A percentile compares a stretch with the other conserved stretches of the same genome.
Evolutionary conservation across 2,888 invertebrate genomes (phyloP).

Genomic region (Celastrina argiolus): DNA sequence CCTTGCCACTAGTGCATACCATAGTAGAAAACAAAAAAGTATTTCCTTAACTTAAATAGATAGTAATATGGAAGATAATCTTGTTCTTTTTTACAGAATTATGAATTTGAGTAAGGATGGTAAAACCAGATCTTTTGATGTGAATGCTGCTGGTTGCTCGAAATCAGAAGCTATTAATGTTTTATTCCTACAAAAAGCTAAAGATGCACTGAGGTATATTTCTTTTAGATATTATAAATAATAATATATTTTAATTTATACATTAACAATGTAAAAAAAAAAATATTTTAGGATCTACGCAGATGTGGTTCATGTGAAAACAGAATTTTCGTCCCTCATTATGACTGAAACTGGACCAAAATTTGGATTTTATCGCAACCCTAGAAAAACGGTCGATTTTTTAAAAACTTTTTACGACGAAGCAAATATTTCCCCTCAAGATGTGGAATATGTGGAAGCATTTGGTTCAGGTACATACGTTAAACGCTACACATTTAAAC

Average conservation of each 20-base stretch:
- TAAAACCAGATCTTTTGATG: constrained; percentile 65
- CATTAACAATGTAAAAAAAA: background rate
- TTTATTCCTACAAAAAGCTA: constrained; percentile 14
- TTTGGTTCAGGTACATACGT: constrained; percentile 82
- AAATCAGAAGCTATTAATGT: constrained; percentile 6
- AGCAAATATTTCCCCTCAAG: constrained; percentile 80
- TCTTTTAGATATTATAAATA: too few species aligned
- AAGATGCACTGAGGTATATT: constrained; percentile 16
- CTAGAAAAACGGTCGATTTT: constrained; percentile 62
- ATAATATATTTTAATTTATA: background rate
- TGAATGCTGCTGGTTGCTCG: constrained; percentile 78
- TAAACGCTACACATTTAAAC: too few species aligned
- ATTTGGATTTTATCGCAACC: constrained; percentile 77
- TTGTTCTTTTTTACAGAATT: constrained; percentile 36
- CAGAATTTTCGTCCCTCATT: constrained; percentile 70
- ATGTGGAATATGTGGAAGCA: constrained; percentile 89
- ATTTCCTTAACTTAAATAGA: too few species aligned
- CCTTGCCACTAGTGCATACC: too few species aligned
- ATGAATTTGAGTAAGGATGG: constrained; percentile 83
- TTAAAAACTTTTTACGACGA: constrained; percentile 78
- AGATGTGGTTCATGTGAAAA: constrained; percentile 82
- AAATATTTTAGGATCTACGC: constrained; percentile 71
- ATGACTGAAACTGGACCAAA: constrained; percentile 66
- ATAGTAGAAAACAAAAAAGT: too few species aligned
- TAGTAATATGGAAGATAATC: background rate